Evolutionary conservation across 2,888 invertebrate genomes (phyloP).

Genomic region (Epinotia bilunana): DNA sequence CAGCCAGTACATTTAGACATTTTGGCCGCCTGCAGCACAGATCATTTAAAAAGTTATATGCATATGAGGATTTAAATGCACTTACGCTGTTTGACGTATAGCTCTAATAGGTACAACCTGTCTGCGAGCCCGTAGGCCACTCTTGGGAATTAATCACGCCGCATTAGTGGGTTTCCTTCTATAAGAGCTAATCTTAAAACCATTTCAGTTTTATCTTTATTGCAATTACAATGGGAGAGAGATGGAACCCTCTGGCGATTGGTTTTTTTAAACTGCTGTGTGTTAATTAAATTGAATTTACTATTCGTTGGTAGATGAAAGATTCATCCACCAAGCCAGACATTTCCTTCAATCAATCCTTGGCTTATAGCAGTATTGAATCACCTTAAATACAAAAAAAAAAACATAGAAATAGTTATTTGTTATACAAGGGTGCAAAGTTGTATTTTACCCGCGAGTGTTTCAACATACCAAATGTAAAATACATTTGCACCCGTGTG

Average conservation of each 20-base stretch:
- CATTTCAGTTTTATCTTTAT: constrained; percentile 20
- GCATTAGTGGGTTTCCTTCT: constrained; percentile 63
- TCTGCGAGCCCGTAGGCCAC: constrained; percentile 54
- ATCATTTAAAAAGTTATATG: constrained; percentile 8
- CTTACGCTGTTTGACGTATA: constrained; percentile 9
- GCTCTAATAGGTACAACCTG: constrained; percentile 14
- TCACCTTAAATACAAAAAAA: too few species aligned
- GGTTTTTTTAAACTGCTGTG: background rate
- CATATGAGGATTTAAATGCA: constrained; percentile 15
- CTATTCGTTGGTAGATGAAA: background rate
- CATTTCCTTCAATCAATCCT: too few species aligned
- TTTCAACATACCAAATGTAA: too few species aligned
- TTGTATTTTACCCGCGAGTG: too few species aligned
- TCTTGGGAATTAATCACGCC: constrained; percentile 65
- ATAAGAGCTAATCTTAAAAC: constrained; percentile 15
- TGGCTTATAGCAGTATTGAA: too few species aligned
- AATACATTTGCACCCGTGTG: too few species aligned
- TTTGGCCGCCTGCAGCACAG: constrained; percentile 53
- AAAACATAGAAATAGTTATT: too few species aligned
- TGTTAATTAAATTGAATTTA: background rate
- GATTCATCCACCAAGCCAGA: too few species aligned
- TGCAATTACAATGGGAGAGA: constrained; percentile 4
- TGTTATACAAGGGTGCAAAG: too few species aligned
- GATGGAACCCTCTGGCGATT: background rate
- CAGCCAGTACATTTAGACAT: constrained; percentile 52